A percentile compares a stretch with the other conserved stretches of the same genome.
These are phyloP conservation scores for Helicoverpa zea DNA, from an alignment of 1,140 invertebrate genomes.

Conservation along the genomic window DNA sequence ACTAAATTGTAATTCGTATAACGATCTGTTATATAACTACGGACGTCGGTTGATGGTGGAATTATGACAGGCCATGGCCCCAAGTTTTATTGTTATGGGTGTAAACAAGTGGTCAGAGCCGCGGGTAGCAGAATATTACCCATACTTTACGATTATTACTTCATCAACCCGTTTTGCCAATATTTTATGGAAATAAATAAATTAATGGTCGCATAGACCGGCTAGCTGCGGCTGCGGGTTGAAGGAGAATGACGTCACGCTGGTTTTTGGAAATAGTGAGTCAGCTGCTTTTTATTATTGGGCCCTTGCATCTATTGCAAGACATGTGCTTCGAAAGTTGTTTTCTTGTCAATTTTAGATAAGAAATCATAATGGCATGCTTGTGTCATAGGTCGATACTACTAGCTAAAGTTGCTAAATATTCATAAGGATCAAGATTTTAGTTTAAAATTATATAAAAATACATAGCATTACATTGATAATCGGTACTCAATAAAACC, in stretches of 20 bases:
- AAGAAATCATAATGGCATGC: too few species aligned
- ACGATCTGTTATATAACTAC: conserved; percentile 20
- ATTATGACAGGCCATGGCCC: conserved; percentile 25
- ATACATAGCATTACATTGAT: too few species aligned
- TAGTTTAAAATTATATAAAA: too few species aligned
- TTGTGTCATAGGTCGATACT: too few species aligned
- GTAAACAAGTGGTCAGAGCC: conserved; percentile 9
- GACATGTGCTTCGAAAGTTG: not conserved
- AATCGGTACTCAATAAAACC: too few species aligned
- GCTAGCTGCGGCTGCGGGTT: conserved; percentile 7
- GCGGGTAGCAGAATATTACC: not conserved
- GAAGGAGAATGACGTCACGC: conserved; percentile 4
- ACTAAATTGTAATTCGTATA: not conserved
- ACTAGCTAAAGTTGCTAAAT: too few species aligned
- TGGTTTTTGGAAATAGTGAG: not conserved
- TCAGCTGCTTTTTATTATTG: conserved; percentile 5
- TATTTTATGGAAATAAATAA: conserved; percentile 32
- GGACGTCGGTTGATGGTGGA: conserved; percentile 19
- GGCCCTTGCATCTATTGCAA: not conserved
- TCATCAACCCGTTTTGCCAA: conserved; percentile 47
- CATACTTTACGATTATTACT: conserved; percentile 45
- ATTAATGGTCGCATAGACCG: conserved; percentile 21
- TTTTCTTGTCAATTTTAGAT: not conserved
- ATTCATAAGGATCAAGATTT: too few species aligned
- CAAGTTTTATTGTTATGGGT: conserved; percentile 45